Evolutionary conservation across 2,113 vertebrate genomes (phyloP), one percentile per base, ranked within the genome.

Genomic region (Periophthalmodon schlosseri): DNA sequence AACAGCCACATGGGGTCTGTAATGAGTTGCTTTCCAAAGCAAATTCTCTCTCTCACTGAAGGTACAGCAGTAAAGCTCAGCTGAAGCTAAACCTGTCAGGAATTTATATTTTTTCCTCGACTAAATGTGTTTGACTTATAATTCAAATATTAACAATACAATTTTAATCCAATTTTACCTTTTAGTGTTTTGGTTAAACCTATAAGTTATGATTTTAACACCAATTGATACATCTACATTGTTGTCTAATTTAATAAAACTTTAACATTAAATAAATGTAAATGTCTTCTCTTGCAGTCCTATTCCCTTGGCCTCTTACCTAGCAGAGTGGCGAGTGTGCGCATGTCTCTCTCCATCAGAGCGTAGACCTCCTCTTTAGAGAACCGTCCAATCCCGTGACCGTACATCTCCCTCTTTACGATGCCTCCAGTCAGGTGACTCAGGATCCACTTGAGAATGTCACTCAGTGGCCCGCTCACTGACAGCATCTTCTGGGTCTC

Each of bases 321-420:
- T 81, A 99, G 87, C 21, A 99, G 93, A 39, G 95, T 94, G 13
- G 98, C 96, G 50, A 99, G 93, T 0, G 97, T 97, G 68, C 97
- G 91, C 98, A 99, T 97, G 93, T 99, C 98, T 90, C 97, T 99
- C 93, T 99, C 97, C 97, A 99, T 99, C 89, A 98, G 90, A 4
- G 83, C 86, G 83, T 99, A 98, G 79, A 99, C 96, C 86, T 98
- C 95, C 21, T 99, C 97, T 80, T 95, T 95, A 0, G 97, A 96
- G 89, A 98, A 98, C n/a, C 98, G 96, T 21, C 98, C 97, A 1
- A 99, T 98, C 80, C 98, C 98, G 0, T 99, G 98, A 20, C 98
- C 96, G 0, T 98, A 98, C 97, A 99, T 99, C 72, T 99, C 98
- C 60, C 96, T 94, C 87, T 96, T 97, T 74, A 99, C 95, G 0